A percentile compares a stretch with the other conserved stretches of the same genome.
Evolutionary conservation across 2,113 vertebrate genomes (phyloP).

Genomic region (Tor tambroides): DNA sequence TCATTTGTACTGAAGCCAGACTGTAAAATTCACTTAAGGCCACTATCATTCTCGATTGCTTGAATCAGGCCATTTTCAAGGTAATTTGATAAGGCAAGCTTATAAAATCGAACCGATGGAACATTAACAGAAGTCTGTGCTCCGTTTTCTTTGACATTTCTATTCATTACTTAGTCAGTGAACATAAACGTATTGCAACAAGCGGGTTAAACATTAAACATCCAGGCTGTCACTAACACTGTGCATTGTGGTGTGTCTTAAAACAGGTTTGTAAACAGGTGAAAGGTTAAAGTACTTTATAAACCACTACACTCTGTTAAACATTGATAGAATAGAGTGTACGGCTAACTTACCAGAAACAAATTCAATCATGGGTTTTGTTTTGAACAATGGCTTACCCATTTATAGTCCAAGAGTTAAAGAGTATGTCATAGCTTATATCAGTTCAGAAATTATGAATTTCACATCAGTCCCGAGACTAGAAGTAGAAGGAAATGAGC

Average conservation of each 20-base stretch:
- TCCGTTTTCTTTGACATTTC: not conserved
- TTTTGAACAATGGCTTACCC: conserved; percentile 10
- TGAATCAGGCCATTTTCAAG: not conserved
- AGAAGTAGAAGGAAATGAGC: too few relatives aligned
- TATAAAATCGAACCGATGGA: not conserved
- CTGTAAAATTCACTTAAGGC: not conserved
- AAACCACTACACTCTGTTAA: conserved; percentile 43
- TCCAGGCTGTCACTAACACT: conserved; percentile 14
- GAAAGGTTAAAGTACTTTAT: conserved; percentile 55
- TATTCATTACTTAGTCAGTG: conserved; percentile 17
- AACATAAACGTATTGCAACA: not conserved
- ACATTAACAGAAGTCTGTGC: not conserved
- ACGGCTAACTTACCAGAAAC: conserved; percentile 26
- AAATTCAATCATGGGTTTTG: conserved; percentile 24
- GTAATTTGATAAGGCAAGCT: conserved; percentile 1
- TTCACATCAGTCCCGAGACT: not conserved
- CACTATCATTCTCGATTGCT: not conserved
- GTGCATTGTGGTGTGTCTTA: conserved; percentile 3
- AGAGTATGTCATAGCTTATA: not conserved
- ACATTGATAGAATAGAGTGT: conserved; percentile 49
- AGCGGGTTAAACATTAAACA: conserved; percentile 38
- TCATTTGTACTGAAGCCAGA: not conserved
- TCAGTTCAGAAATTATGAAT: not conserved
- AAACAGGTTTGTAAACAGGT: conserved; percentile 47
- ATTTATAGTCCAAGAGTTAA: not conserved